Evolutionary conservation across 1,140 invertebrate genomes (phyloP), one percentile per base, ranked within the genome.

Genomic region (Pogonognathellus flavescens): DNA sequence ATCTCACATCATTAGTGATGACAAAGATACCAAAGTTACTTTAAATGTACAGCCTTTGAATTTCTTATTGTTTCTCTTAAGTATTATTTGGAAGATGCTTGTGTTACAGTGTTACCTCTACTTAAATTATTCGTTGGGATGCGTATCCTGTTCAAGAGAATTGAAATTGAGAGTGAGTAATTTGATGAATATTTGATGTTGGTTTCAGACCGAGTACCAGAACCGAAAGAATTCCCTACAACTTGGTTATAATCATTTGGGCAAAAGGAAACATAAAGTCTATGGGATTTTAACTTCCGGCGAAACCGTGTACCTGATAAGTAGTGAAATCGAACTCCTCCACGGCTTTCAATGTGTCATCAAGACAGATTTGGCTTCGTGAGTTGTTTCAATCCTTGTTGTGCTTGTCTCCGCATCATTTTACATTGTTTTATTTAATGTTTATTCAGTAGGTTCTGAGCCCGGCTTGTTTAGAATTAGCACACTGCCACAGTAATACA

Each of bases 21-120:
- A 88, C 8, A 86, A 85, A 50, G 86, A 86, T 41, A 60, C 85
- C 0, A 88, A 87, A 66, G 5, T 88, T 5, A 49, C 52, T 18
- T 50, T 88, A 4, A 82, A 70, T 49, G 88, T 88, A 72, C 25
- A 1, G 59, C 18, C 59, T 22, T 22, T 20, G 31, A 41, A 41
- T 41, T 41, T 57, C 2, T 14, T 4, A 14, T 4, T 57, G 11
- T 57, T n/a, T 57, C 2, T 57, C 53, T 2, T 57, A n/a, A n/a
- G n/a, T n/a, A n/a, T n/a, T n/a, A n/a, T n/a, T n/a, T n/a, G n/a
- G n/a, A 11, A 10, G 57, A 53, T 13, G 5, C 57, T 14, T 60
- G 57, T 60, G 10, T n/a, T 60, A 20, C 1, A 20, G n/a, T 4
- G 6, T 20, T 59, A 3, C n/a, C 8, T n/a, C 16, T 60, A 8